A percentile compares a stretch with the other conserved stretches of the same genome.
phyloP scores from a whole-genome alignment of 2,113 vertebrate species.

The Odobenus rosmarus region DNA sequence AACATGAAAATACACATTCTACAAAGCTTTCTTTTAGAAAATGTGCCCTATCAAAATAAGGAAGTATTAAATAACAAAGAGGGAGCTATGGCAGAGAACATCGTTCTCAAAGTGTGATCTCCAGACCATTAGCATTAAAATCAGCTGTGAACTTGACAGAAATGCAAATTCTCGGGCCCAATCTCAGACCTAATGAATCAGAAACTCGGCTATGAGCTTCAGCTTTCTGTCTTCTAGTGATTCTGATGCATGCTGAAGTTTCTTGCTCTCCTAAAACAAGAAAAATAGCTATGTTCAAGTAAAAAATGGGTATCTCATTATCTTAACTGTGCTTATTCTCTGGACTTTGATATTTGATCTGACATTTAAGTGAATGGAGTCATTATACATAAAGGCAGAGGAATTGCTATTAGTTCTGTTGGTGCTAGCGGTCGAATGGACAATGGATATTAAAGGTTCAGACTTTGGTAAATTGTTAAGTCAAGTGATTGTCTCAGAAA shows the following conservation, averaged over 20 bases:
- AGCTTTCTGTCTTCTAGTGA: neutral
- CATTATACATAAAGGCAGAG: neutral
- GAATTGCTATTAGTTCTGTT: neutral
- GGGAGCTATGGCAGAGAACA: neutral
- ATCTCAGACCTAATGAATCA: neutral
- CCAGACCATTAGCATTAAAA: neutral
- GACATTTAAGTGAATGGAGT: neutral
- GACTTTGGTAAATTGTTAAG: neutral
- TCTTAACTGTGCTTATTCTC: neutral
- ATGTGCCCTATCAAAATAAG: neutral
- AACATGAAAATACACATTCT: neutral
- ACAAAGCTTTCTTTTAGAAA: neutral
- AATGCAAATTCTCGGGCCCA: neutral
- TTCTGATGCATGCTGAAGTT: neutral
- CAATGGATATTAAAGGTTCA: constrained; percentile 8
- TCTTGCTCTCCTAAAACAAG: neutral
- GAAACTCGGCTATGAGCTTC: neutral
- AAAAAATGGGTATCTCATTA: neutral
- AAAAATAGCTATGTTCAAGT: constrained; percentile 7
- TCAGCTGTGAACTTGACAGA: neutral
- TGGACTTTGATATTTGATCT: neutral
- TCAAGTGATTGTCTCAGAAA: neutral
- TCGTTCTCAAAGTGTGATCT: neutral
- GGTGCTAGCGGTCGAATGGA: neutral
- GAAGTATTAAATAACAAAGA: constrained; percentile 2